Conservation (phyloP, 2,113 vertebrate genomes). For the Cyphomyrus plagiostoma region DNA sequence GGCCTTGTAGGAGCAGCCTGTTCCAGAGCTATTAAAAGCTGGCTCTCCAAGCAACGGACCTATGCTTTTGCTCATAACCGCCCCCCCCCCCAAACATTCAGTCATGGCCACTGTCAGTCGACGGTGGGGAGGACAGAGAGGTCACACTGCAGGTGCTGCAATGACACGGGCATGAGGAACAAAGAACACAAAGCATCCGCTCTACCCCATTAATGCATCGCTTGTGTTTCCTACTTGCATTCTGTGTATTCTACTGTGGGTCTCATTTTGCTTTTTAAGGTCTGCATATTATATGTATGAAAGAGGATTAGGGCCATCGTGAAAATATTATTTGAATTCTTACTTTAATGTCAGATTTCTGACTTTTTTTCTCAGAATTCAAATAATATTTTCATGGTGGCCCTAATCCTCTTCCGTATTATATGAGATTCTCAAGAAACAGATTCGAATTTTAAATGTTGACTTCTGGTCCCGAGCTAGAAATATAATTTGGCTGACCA, state of each 20-base stretch:
- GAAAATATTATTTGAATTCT: too few species aligned
- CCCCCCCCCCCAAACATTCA: background rate
- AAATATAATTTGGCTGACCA: background rate
- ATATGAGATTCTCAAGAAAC: background rate
- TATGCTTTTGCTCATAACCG: background rate
- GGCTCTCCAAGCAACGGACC: background rate
- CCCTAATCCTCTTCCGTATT: background rate
- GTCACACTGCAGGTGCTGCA: background rate
- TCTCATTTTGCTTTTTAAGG: background rate
- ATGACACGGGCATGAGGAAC: background rate
- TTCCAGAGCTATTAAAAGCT: constrained; percentile 14
- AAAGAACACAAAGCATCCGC: background rate
- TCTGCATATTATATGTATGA: background rate
- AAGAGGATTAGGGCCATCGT: too few species aligned
- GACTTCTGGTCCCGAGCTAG: background rate
- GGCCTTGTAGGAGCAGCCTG: constrained; percentile 26
- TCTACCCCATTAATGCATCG: background rate
- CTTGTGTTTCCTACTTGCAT: background rate
- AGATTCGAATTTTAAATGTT: background rate
- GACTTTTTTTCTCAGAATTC: too few species aligned
- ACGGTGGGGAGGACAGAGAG: background rate
- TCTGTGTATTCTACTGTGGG: background rate
- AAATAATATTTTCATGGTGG: too few species aligned
- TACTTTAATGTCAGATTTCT: too few species aligned
- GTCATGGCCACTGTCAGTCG: background rate